Percentiles rank a stretch among this genome's conserved stretches.
phyloP scores from a whole-genome alignment of 2,797 vertebrate genomes.

The Vipera ursinii region DNA sequence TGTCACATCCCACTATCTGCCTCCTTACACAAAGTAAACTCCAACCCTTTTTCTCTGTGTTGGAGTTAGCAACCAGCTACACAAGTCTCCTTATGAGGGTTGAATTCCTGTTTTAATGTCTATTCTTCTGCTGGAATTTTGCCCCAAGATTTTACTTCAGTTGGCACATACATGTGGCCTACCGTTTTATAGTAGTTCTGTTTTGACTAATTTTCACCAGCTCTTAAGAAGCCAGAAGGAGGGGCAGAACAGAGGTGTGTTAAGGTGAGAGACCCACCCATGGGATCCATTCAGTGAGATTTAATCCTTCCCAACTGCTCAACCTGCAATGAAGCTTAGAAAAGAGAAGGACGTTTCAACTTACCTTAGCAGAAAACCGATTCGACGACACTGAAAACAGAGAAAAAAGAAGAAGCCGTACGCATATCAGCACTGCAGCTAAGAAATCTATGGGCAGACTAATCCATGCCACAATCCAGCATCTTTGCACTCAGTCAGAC shows the following conservation, averaged over 20 bases:
- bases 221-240: background rate
- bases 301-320: background rate
- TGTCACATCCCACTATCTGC: background rate
- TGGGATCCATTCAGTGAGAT: background rate
- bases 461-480: background rate
- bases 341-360: constrained; percentile 34
- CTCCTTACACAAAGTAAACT: background rate
- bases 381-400: constrained; percentile 88
- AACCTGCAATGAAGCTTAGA: background rate
- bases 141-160: background rate
- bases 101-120: background rate
- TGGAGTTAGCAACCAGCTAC: background rate
- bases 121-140: background rate
- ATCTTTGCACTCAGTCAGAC: background rate
- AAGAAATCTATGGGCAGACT: background rate
- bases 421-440: background rate
- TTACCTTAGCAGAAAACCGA: constrained; percentile 96
- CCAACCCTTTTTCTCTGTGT: background rate
- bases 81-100: background rate
- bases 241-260: background rate
- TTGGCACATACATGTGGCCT: background rate
- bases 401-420: constrained; percentile 29
- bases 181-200: background rate
- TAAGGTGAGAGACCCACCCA: background rate
- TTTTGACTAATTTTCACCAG: background rate